These are phyloP conservation scores for Microcebus griseorufus DNA, from an alignment of 2,113 vertebrate species.

Conservation along the genomic window DNA sequence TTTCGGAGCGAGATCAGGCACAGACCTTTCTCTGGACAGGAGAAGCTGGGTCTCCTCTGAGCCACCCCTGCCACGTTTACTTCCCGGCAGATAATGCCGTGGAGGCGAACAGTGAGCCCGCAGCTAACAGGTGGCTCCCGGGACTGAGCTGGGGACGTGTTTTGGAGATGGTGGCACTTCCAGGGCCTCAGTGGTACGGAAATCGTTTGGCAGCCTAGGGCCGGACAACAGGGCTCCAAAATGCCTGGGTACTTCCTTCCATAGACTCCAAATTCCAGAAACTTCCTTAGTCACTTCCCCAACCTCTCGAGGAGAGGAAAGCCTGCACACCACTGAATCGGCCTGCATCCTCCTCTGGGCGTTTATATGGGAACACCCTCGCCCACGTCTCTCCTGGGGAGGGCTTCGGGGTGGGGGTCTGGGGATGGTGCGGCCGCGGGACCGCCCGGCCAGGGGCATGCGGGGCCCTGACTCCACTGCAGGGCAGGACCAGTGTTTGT, in stretches of 20 bases:
- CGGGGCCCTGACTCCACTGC: neutral
- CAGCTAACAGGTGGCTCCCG: neutral
- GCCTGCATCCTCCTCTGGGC: constrained; percentile 31
- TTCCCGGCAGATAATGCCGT: neutral
- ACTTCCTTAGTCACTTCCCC: constrained; percentile 31
- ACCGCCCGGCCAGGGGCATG: neutral
- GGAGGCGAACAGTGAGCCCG: neutral
- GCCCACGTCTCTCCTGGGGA: neutral
- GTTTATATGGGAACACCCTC: constrained; percentile 6
- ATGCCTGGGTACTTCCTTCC: neutral
- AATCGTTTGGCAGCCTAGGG: neutral
- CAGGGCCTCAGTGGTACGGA: neutral
- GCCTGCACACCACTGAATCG: neutral
- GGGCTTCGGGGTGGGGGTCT: neutral
- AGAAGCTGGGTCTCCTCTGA: neutral
- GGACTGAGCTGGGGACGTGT: neutral
- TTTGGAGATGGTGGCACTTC: neutral
- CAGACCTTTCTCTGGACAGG: neutral
- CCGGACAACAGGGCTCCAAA: neutral
- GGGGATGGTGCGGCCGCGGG: neutral
- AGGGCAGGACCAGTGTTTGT: constrained; percentile 5
- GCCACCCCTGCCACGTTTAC: neutral
- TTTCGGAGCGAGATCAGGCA: neutral
- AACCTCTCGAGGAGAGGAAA: constrained; percentile 39
- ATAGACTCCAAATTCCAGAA: constrained; percentile 20